Base-by-base conservation (phyloP, 2,888 invertebrate species). In the Cloeon dipterum region DNA sequence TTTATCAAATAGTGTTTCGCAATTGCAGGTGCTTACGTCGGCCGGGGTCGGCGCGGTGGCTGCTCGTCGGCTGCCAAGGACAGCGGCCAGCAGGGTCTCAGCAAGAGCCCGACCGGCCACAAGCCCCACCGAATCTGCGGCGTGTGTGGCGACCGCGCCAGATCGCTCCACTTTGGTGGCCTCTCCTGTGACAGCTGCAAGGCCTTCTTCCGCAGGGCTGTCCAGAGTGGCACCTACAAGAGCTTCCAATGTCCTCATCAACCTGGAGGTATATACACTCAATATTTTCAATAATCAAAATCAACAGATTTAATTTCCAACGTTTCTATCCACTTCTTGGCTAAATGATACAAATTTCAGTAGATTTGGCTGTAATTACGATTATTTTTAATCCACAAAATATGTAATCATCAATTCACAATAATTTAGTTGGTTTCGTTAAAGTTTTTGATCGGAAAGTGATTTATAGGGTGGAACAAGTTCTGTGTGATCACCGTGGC, bases 181-280 rank as follows among this genome's bases (percentile, higher is more conserved):
- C 47, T 55, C 14, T 52, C 52, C 5, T 56, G 55, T 42, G 55
- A 55, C 45, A 50, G 50, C 32, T 56, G 55, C 43, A 56, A 56
- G 42, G 56, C 56, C 10, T 56, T 56, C 43, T 56, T 56, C 45
- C 47, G 55, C 7, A 45, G 56, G n/a, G 50, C 53, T n/a, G 56
- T 56, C 13, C 54, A 54, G 42, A 52, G 51, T 39, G 51, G 53
- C 32, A 51, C 51, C 7, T 51, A 49, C 46, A 45, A 44, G 26
- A 46, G 46, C 26, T 56, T 55, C 43, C 47, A 47, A 13, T 55
- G 55, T 37, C 46, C 52, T 3, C 50, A 51, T 40, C 48, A 50
- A 8, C 46, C 38, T 11, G 33, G 19, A 20, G 29, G 29, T n/a
- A 29, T 8, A n/a, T n/a, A n/a, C 8, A 23, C 8, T 8, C 8